Evolutionary conservation across 2,113 vertebrate species (phyloP), one percentile per base, ranked within the genome.

Genomic region (Mystacornis crossleyi): DNA sequence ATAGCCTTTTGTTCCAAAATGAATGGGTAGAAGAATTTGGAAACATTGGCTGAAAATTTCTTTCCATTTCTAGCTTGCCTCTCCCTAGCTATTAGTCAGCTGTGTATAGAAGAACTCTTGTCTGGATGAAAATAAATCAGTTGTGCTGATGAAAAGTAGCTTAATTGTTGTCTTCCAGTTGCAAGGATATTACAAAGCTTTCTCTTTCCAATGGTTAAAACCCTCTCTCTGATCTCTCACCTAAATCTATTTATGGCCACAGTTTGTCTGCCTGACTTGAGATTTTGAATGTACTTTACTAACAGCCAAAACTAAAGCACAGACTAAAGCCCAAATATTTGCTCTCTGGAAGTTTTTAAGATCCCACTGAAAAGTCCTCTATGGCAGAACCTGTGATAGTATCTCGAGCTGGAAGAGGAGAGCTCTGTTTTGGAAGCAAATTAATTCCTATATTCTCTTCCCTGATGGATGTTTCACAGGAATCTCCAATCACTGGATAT

Each of bases 11-110:
- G 80, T 94, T 86, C 38, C 36, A 55, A 94, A 95, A 96, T 96
- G 80, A 94, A 95, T 86, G 91, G 67, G 71, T 77, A 95, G 95
- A 81, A 95, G 83, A 89, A 96, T 92, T 95, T 96, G 95, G 91
- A 96, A 97, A 94, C 95, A 95, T 67, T 90, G 66, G 54, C 80
- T 94, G 80, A 60, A 80, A 80, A 53, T 69, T 18, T 65, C n/a
- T 83, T 86, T 94, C 79, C n/a, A 55, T 91, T 93, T 83, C 42
- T 86, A 86, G 89, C 80, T 64, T 6, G 40, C 57, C 36, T 88
- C 54, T 86, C 50, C 57, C 48, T 55, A 92, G 86, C 64, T 94
- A 69, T 92, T 92, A 94, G 89, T 97, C 95, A 96, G 66, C 86
- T 97, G 95, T 92, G 93, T 43, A 5, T 31, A 1, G 10, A 48